A percentile compares a stretch with the other conserved stretches of the same genome.
Conservation (phyloP, 1,140 invertebrate genomes). For the Arctopsyche grandis region DNA sequence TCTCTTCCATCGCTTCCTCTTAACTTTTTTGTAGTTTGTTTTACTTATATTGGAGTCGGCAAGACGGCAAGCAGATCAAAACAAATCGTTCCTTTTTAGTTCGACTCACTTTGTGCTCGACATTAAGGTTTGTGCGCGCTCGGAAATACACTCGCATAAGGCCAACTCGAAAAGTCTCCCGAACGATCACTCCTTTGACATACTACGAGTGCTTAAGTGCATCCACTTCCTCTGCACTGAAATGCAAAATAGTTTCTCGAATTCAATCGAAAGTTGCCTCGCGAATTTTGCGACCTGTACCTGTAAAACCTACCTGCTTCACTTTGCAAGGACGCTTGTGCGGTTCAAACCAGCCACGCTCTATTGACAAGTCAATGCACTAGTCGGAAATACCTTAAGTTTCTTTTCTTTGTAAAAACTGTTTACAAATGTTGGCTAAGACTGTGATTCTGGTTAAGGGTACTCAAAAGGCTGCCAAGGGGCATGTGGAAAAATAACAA, state of each 20-base stretch:
- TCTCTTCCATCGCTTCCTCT: no score
- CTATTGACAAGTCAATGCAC: no score
- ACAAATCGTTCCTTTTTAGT: constrained; percentile 14
- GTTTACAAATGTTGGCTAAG: no score
- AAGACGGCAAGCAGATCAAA: constrained; percentile 13
- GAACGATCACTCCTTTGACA: constrained; percentile 4
- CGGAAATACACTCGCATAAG: neutral
- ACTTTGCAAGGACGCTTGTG: neutral
- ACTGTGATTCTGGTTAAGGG: no score
- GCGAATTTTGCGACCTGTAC: constrained; percentile 5
- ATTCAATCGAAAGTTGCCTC: constrained; percentile 37
- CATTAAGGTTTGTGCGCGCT: neutral
- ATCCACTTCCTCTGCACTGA: constrained; percentile 20
- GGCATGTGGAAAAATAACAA: no score
- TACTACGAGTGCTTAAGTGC: constrained; percentile 11
- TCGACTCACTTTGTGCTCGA: constrained; percentile 5
- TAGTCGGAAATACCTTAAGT: no score
- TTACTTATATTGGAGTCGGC: neutral
- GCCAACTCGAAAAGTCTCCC: neutral
- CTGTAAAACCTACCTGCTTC: neutral
- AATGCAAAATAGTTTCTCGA: constrained; percentile 33
- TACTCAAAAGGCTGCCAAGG: no score
- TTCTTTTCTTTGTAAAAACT: no score
- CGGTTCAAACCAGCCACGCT: no score
- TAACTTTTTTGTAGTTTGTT: no score